Conservation (phyloP, 1,140 invertebrate species). For the Bombus superbus region DNA sequence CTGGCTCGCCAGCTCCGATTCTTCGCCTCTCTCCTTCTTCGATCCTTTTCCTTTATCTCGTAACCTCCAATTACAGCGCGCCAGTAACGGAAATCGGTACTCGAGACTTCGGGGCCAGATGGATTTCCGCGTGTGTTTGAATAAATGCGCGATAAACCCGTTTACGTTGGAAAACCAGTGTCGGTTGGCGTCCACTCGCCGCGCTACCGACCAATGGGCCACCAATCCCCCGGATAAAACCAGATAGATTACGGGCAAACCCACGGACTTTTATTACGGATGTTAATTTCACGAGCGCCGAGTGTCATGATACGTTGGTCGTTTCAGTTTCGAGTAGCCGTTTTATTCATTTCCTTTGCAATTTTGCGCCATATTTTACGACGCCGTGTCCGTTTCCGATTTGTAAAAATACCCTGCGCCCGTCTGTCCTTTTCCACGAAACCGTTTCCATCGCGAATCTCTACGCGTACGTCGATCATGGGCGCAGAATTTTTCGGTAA, state of each 20-base stretch:
- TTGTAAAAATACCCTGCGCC: no score
- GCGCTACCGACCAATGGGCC: background rate
- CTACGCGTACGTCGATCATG: no score
- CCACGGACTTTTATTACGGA: constrained; percentile 10
- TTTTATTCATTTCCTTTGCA: background rate
- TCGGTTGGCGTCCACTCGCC: background rate
- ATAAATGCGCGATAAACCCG: constrained; percentile 22
- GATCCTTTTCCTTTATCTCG: constrained; percentile 8
- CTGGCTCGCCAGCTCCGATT: constrained; percentile 10
- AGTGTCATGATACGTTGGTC: no score
- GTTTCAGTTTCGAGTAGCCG: no score
- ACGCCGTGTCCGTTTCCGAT: background rate
- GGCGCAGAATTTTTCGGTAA: no score
- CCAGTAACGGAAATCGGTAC: constrained; percentile 30
- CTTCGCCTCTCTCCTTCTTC: background rate
- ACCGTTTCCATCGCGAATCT: background rate
- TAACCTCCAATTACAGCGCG: constrained; percentile 35
- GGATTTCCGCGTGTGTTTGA: constrained; percentile 32
- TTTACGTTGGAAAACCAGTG: constrained; percentile 26
- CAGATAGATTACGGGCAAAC: constrained; percentile 7
- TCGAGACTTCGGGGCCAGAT: constrained; percentile 15
- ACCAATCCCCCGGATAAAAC: background rate
- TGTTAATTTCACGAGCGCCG: background rate
- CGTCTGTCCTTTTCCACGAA: background rate
- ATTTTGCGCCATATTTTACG: background rate